Evolutionary conservation across 2,113 vertebrate species (phyloP).

Genomic region (Natator depressus): DNA sequence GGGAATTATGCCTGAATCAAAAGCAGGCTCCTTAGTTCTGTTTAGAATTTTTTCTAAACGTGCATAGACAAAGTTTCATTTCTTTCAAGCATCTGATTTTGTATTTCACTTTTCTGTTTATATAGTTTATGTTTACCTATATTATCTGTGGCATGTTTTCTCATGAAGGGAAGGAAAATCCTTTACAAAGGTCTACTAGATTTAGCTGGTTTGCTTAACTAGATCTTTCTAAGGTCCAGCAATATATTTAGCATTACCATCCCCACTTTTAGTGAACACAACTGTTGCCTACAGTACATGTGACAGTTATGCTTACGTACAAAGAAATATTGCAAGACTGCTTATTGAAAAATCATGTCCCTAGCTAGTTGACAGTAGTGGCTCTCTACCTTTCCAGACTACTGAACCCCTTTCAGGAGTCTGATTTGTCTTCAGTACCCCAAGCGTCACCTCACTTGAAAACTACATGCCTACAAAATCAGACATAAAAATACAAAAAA

Average conservation of each 20-base stretch:
- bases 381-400: no score
- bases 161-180: neutral
- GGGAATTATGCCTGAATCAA: neutral
- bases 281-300: neutral
- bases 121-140: neutral
- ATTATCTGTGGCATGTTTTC: neutral
- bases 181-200: neutral
- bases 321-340: neutral
- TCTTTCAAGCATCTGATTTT: neutral
- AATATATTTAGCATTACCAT: neutral
- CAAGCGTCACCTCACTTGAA: no score
- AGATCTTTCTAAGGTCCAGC: neutral
- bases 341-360: neutral
- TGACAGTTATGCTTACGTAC: constrained; percentile 40
- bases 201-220: neutral
- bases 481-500: no score
- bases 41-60: neutral
- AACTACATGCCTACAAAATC: no score
- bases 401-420: no score
- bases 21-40: neutral
- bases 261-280: neutral
- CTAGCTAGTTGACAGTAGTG: neutral
- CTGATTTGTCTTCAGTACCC: no score
- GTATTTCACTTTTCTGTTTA: neutral
- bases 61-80: neutral